These are phyloP conservation scores for Echinops telfairi DNA, from an alignment of 2,113 vertebrate species.

Conservation along the genomic window DNA sequence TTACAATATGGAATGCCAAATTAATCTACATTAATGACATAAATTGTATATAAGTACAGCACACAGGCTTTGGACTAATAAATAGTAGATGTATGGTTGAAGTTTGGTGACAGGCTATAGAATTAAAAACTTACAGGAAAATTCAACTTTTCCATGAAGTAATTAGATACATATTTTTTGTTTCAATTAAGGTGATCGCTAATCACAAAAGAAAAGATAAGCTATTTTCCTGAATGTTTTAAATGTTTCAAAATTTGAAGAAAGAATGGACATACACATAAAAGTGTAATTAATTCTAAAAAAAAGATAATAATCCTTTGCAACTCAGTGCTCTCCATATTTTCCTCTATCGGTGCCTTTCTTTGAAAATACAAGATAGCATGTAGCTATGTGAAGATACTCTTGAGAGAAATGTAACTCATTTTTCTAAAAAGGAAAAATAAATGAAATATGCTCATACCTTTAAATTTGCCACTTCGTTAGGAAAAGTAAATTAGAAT, in stretches of 20 bases:
- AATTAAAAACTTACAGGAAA: neutral
- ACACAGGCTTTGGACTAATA: neutral
- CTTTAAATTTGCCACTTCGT: neutral
- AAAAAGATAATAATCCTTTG: neutral
- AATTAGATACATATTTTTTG: neutral
- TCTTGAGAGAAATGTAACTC: conserved; percentile 12
- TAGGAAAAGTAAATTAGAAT: neutral
- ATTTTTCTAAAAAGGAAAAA: conserved; percentile 8
- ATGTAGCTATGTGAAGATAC: neutral
- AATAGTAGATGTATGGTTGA: neutral
- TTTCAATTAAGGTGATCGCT: neutral
- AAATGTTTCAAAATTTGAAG: conserved; percentile 4
- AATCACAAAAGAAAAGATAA: neutral
- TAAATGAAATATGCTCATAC: neutral
- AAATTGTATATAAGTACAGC: neutral
- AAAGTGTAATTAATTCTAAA: conserved; percentile 37
- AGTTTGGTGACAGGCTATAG: neutral
- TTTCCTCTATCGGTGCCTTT: neutral
- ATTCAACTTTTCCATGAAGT: conserved; percentile 19
- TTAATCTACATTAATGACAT: neutral
- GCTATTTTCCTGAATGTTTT: neutral
- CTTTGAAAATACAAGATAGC: neutral
- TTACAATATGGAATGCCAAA: neutral
- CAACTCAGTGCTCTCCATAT: neutral
- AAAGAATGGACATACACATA: neutral